Conservation (phyloP, 2,113 vertebrate genomes). For the Strix uralensis region DNA sequence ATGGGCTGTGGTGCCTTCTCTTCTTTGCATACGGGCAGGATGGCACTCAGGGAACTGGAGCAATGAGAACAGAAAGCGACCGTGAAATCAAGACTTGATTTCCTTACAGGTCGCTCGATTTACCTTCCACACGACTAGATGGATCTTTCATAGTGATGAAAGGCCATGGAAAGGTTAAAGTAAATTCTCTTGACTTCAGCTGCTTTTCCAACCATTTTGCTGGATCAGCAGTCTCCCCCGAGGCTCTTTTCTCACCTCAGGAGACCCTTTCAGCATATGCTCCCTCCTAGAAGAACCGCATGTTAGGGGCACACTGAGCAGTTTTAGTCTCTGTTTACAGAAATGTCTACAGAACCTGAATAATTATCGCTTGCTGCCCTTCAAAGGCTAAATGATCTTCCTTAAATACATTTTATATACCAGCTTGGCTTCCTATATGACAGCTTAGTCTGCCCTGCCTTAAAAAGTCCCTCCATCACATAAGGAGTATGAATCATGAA, state of each 20-base stretch:
- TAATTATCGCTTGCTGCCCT: not conserved
- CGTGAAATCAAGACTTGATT: not conserved
- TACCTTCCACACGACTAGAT: not conserved
- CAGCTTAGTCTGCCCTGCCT: not conserved
- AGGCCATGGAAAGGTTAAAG: not conserved
- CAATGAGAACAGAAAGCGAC: rapidly evolving
- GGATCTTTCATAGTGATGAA: not conserved
- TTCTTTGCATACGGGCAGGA: rapidly evolving
- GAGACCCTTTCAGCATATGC: not conserved
- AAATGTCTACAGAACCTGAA: not conserved
- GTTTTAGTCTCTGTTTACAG: not conserved
- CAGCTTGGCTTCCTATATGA: not conserved
- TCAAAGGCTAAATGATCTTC: not conserved
- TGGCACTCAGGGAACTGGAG: not conserved
- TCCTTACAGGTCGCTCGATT: not conserved
- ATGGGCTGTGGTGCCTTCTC: rapidly evolving
- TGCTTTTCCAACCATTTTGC: not conserved
- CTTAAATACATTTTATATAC: not conserved
- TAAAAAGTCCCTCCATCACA: not conserved
- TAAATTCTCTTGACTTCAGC: not conserved
- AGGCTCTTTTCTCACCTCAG: not conserved
- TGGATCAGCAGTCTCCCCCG: not conserved
- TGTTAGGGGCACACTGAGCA: not conserved
- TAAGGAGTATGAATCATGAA: not conserved
- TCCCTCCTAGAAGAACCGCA: not conserved